A percentile compares a stretch with the other conserved stretches of the same genome.
Conservation (phyloP, 2,113 vertebrate genomes). For the Rhea pennata region DNA sequence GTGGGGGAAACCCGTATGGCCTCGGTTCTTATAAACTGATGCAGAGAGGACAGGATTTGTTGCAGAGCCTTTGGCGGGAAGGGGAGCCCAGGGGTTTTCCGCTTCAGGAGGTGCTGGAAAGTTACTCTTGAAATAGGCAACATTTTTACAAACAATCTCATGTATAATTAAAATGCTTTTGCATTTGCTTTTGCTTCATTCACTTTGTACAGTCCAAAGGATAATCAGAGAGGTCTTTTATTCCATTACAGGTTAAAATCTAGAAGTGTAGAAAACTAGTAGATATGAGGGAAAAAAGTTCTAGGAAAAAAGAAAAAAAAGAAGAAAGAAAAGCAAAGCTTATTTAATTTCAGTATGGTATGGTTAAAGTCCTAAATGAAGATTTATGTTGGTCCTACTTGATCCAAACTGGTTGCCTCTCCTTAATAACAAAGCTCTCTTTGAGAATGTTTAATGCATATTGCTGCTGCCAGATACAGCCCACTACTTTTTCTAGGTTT, state of each 20-base stretch:
- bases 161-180: background rate
- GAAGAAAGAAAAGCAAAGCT: background rate
- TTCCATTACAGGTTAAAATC: background rate
- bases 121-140: background rate
- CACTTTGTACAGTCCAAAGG: background rate
- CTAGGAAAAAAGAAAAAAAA: background rate
- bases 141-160: background rate
- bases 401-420: constrained; percentile 28
- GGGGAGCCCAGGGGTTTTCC: rapidly evolving
- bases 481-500: constrained; percentile 47
- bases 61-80: background rate
- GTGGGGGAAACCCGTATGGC: too few species aligned
- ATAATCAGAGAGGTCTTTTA: background rate
- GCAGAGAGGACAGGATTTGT: background rate
- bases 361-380: background rate
- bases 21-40: background rate
- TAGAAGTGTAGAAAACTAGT: background rate
- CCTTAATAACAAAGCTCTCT: constrained; percentile 56
- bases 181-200: background rate
- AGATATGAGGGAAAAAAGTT: background rate
- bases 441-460: constrained; percentile 43
- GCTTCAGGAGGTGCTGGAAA: background rate
- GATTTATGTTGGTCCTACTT: constrained; percentile 39
- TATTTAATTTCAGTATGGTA: constrained; percentile 14
- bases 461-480: constrained; percentile 60